phyloP scores from a whole-genome alignment of 2,797 vertebrate species.

The Halcyon leucocephala region DNA sequence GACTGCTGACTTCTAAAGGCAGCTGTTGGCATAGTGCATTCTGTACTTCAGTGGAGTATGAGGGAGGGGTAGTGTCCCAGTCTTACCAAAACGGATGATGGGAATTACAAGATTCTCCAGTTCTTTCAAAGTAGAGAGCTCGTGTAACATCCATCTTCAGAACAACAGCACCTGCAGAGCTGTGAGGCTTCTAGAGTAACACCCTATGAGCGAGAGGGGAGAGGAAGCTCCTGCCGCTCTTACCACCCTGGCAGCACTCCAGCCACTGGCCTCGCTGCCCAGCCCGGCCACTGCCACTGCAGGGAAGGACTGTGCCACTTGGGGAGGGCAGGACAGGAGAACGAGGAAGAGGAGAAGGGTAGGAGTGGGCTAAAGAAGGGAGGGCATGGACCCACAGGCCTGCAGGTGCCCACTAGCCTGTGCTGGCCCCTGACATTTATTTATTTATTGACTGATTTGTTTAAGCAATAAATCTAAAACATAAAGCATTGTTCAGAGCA shows the following conservation, averaged over 20 bases:
- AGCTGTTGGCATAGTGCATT: background rate
- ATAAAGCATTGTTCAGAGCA: background rate
- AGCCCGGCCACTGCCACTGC: too few relatives aligned
- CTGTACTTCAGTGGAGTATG: background rate
- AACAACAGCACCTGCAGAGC: background rate
- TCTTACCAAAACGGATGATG: background rate
- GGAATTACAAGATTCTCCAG: background rate
- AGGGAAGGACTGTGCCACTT: too few relatives aligned
- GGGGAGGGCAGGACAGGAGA: accelerated
- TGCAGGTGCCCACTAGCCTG: background rate
- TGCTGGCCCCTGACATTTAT: too few relatives aligned
- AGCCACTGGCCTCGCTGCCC: too few relatives aligned
- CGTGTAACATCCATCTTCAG: background rate
- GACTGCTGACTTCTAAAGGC: background rate
- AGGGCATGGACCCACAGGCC: accelerated
- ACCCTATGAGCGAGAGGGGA: too few relatives aligned
- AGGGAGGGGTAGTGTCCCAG: background rate
- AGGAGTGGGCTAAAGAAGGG: background rate
- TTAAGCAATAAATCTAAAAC: background rate
- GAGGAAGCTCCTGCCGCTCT: accelerated
- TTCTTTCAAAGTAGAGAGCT: background rate
- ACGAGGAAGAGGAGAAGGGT: background rate
- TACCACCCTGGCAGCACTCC: accelerated
- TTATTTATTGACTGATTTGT: too few relatives aligned
- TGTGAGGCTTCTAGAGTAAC: background rate